phyloP scores from a whole-genome alignment of 2,797 vertebrate genomes.

The Coccyzus lansbergi region DNA sequence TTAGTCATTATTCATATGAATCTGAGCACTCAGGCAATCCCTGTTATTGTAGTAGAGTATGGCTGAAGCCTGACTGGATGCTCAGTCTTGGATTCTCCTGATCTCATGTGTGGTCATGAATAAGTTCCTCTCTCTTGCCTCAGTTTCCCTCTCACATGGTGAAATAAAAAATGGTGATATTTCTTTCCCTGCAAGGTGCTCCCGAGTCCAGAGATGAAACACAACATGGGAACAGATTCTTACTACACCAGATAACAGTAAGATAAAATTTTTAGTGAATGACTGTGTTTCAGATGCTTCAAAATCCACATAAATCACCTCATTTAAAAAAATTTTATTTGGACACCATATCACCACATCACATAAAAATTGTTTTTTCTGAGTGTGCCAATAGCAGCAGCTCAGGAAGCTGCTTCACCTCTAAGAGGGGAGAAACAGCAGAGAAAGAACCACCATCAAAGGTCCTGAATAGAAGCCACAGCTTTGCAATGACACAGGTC shows the following conservation, averaged over 20 bases:
- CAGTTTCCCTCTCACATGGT: neutral
- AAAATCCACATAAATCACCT: neutral
- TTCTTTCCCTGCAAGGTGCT: neutral
- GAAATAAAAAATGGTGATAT: neutral
- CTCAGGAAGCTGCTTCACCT: neutral
- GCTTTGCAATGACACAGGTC: neutral
- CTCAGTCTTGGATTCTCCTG: neutral
- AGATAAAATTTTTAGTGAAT: neutral
- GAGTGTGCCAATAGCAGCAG: neutral
- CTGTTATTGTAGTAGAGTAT: neutral
- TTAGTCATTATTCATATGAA: slow-evolving; percentile 8
- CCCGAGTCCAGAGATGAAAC: neutral
- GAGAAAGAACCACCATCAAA: neutral
- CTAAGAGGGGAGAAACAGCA: neutral
- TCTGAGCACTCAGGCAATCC: neutral
- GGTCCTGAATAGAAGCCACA: neutral
- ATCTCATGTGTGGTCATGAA: neutral
- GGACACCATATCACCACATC: neutral
- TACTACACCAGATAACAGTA: neutral
- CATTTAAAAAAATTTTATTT: neutral
- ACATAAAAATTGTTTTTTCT: neutral
- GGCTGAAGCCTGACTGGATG: neutral
- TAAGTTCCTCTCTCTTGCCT: neutral
- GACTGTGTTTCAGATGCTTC: neutral
- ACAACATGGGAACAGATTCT: neutral